A percentile compares a stretch with the other conserved stretches of the same genome.
These are phyloP conservation scores for Pseudolycoriella hygida DNA, from an alignment of 2,888 invertebrate genomes.

Conservation along the genomic window DNA sequence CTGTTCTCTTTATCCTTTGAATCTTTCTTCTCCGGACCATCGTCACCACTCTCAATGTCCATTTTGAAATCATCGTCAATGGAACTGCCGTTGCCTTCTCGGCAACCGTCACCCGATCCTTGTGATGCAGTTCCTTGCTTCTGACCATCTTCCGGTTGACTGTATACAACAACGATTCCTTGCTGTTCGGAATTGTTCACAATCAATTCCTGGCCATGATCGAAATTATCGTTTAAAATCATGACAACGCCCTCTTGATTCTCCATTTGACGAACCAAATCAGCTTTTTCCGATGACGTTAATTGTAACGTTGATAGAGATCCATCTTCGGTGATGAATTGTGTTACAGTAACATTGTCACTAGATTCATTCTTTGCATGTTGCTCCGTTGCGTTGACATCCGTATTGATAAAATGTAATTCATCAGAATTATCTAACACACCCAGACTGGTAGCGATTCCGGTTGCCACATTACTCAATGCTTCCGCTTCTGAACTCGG, in stretches of 20 bases:
- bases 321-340: conserved; percentile 33
- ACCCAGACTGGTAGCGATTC: conserved; percentile 37
- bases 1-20: conserved; percentile 8
- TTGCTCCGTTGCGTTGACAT: conserved; percentile 8
- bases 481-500: conserved; percentile 37
- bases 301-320: conserved; percentile 22
- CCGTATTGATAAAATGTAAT: conserved; percentile 7
- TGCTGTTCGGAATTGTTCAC: conserved; percentile 8
- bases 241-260: conserved; percentile 27
- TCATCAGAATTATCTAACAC: conserved; percentile 27
- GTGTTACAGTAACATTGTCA: conserved; percentile 13
- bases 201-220: conserved; percentile 1
- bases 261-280: conserved; percentile 26
- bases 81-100: neutral
- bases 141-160: neutral
- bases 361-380: conserved; percentile 10
- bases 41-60: conserved; percentile 1
- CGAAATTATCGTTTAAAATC: conserved; percentile 22
- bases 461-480: conserved; percentile 35
- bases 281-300: conserved; percentile 27
- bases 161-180: conserved; percentile 9
- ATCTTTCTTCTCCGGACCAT: conserved; percentile 13
- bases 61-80: neutral
- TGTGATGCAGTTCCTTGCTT: neutral
- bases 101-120: neutral